Conservation (phyloP, 1,140 invertebrate species). For the Neodiprion fabricii region DNA sequence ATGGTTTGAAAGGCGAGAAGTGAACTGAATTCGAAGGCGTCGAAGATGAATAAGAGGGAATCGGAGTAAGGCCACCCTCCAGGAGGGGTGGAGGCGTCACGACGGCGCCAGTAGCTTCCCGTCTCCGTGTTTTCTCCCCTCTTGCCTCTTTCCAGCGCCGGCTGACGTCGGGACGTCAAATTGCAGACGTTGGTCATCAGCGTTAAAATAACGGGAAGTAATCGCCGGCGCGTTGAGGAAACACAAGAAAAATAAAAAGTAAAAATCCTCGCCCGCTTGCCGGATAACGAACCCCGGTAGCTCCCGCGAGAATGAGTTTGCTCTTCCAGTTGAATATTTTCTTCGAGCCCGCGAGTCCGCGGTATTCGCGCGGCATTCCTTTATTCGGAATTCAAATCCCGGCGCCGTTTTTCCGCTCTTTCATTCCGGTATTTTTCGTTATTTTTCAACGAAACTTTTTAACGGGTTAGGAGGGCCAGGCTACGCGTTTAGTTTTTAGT, state of each 20-base stretch:
- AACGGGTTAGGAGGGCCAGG: no score
- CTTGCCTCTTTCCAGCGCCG: not conserved
- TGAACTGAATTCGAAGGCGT: constrained; percentile 32
- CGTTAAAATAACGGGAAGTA: constrained; percentile 16
- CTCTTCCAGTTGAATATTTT: not conserved
- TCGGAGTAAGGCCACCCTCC: constrained; percentile 15
- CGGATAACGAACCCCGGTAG: not conserved
- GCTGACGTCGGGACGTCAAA: not conserved
- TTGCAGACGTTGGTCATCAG: not conserved
- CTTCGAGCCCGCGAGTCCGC: no score
- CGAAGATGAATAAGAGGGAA: constrained; percentile 43
- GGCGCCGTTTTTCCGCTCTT: no score
- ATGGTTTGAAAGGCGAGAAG: constrained; percentile 4
- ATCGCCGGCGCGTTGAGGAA: constrained; percentile 7
- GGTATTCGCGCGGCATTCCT: no score
- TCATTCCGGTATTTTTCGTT: no score
- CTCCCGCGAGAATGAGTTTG: not conserved
- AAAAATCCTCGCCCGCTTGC: not conserved
- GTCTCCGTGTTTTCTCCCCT: not conserved
- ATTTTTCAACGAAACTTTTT: no score
- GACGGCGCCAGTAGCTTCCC: constrained; percentile 9
- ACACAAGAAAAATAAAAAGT: constrained; percentile 6
- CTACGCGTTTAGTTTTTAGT: no score
- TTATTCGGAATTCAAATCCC: no score
- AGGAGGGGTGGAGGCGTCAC: constrained; percentile 12